Evolutionary conservation across 2,113 vertebrate genomes (phyloP).

Genomic region (Entomyzon cyanotis): DNA sequence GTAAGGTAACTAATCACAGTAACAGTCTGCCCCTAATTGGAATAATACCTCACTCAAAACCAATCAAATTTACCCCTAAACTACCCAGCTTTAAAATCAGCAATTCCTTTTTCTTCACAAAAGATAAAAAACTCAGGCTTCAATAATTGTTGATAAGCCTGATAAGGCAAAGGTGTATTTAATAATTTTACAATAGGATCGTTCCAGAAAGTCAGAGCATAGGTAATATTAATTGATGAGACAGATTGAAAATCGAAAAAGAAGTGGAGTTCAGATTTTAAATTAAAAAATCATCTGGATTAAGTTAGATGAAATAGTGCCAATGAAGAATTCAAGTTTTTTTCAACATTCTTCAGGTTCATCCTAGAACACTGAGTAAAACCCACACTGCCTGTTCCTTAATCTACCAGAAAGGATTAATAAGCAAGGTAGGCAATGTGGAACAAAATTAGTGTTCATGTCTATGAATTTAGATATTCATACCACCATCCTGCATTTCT

Average conservation of each 20-base stretch:
- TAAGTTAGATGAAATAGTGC: not conserved
- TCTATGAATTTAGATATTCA: not conserved
- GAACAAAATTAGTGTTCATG: not conserved
- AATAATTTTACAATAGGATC: not conserved
- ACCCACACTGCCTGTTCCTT: not conserved
- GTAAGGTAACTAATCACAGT: not conserved
- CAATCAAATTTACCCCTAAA: not conserved
- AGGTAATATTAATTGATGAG: not conserved
- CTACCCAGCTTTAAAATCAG: not conserved
- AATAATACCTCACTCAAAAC: not conserved
- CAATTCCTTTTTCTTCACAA: not conserved
- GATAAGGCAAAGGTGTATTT: not conserved
- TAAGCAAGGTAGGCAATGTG: fast-evolving
- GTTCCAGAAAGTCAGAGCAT: not conserved
- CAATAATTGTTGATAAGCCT: not conserved
- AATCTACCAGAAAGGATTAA: not conserved
- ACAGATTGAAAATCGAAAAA: not conserved
- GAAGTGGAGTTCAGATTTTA: not conserved
- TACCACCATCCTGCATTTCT: not conserved
- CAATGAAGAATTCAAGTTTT: not conserved
- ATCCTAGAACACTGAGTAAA: not conserved
- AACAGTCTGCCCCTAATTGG: not conserved
- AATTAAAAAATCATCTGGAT: not conserved
- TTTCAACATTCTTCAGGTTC: not conserved
- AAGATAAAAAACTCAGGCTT: not conserved